Evolutionary conservation across 2,888 invertebrate genomes (phyloP), one percentile per base, ranked within the genome.

Genomic region (Micropterix aruncella): DNA sequence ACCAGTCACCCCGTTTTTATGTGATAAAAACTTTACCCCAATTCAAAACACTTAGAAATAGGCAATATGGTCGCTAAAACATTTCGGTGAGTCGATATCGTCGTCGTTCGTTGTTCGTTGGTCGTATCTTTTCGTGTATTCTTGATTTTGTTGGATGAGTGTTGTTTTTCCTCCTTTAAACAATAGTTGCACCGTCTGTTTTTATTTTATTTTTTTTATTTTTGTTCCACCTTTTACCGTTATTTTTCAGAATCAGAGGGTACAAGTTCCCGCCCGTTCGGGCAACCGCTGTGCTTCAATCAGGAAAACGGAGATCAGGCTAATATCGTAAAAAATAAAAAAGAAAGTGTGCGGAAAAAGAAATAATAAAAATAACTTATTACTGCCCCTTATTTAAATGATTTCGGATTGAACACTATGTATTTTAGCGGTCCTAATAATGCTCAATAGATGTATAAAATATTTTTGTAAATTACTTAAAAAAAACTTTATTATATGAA

Each of bases 271-370:
- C 74, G 83, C 63, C 79, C 83, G 50, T 83, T 83, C 60, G 87
- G 87, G 59, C 85, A 87, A 62, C 87, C 88, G 48, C 71, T 88
- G 63, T 80, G 83, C 73, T 73, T 80, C 62, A 62, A 70, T 41
- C 71, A 71, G 55, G 72, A 73, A 58, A 70, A 71, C 55, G 70
- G 70, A 55, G 70, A 70, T 58, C 67, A 66, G 52, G 69, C 70
- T 57, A 67, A 70, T 55, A 66, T 70, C 51, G 67, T 70, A 59
- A 68, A 70, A 61, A 66, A 68, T 60, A 62, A 68, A 56, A 64
- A 65, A 56, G 66, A 64, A 59, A 70, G 69, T 62, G 66, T 69
- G 59, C 68, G 68, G 62, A 69, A 68, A 66, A 70, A 65, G 65
- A 63, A 68, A 64, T 67, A 54, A 59, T 50, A 52, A 27, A 5